Base-by-base conservation (phyloP, 2,113 vertebrate species). In the Spizaetus ornatus region DNA sequence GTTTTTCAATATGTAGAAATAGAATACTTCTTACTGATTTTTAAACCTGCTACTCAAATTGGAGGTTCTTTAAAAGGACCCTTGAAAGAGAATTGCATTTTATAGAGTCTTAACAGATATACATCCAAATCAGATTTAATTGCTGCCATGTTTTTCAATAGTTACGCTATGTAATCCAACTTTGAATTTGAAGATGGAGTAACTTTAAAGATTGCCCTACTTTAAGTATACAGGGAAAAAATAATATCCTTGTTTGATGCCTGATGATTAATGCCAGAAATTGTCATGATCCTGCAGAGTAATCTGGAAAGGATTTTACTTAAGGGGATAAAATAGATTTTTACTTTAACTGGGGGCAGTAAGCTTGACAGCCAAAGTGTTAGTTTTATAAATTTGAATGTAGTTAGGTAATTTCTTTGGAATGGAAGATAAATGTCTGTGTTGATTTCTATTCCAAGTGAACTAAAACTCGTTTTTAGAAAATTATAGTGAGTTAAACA, bases 251-350 rank as follows among this genome's bases (percentile, higher is more conserved):
- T 65, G 65, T 97, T 88, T 92, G 90, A 91, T 56, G 82, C 63
- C 52, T 93, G 58, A 55, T 92, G 74, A 88, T 87, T 96, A 93
- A 69, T 95, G 74, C 71, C 78, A 87, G 70, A 96, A 95, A 71
- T 88, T 90, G 88, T 94, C 71, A 78, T 92, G 95, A 95, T 96
- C 88, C 89, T 77, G 22, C 36, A 42, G 52, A 70, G n/a, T 96
- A 92, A 95, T 97, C 67, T 95, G 82, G 82, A 76, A 90, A 92
- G 88, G 96, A 96, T 96, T 97, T 97, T 88, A 69, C 81, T 96
- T 90, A 86, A 66, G 59, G 56, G 90, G 82, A 91, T 93, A 65
- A 82, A 96, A 79, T 67, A 92, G 21, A 55, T 92, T 95, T 89
- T 95, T 6, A 29, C 61, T 94, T 92, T 55, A 90, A 77, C 78